Evolutionary conservation across 2,797 vertebrate species (phyloP).

Genomic region (Epinephelus awoara): DNA sequence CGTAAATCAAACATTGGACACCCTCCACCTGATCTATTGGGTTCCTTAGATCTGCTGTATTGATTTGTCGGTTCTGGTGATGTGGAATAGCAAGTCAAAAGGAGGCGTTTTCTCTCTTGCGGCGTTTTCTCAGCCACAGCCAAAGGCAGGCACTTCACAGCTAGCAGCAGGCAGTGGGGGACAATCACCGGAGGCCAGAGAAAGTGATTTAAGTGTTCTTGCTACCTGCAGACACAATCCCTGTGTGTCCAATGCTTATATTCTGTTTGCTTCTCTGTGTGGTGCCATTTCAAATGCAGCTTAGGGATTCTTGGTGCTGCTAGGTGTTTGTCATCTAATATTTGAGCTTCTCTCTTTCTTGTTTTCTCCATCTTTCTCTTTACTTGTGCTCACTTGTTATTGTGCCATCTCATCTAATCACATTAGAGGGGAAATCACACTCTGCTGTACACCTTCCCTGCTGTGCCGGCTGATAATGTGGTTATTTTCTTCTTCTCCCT

Average conservation of each 20-base stretch:
- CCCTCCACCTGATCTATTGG: conserved; percentile 31
- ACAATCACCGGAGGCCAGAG: conserved; percentile 42
- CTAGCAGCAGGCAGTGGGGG: conserved; percentile 30
- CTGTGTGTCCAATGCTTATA: conserved; percentile 17
- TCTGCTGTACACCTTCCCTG: conserved; percentile 51
- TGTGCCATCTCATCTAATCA: conserved; percentile 41
- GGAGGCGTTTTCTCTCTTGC: conserved; percentile 44
- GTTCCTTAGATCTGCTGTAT: conserved; percentile 31
- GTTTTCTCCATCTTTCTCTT: conserved; percentile 13
- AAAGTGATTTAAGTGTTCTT: conserved; percentile 30
- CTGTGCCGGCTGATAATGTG: conserved; percentile 46
- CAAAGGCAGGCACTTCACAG: conserved; percentile 50
- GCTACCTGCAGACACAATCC: conserved; percentile 34
- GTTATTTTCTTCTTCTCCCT: conserved; percentile 28
- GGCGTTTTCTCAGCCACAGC: conserved; percentile 47
- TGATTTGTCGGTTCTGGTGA: conserved; percentile 48
- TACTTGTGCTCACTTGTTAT: conserved; percentile 31
- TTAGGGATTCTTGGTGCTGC: conserved; percentile 38
- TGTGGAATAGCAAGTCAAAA: conserved; percentile 39
- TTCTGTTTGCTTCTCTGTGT: conserved; percentile 23
- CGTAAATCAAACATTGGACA: conserved; percentile 9
- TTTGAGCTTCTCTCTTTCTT: conserved; percentile 14
- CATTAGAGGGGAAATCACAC: conserved; percentile 44
- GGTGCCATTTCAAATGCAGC: conserved; percentile 36
- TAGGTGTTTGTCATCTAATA: conserved; percentile 14